These are phyloP conservation scores for Furnarius figulus DNA, from an alignment of 2,113 vertebrate genomes.

Conservation along the genomic window DNA sequence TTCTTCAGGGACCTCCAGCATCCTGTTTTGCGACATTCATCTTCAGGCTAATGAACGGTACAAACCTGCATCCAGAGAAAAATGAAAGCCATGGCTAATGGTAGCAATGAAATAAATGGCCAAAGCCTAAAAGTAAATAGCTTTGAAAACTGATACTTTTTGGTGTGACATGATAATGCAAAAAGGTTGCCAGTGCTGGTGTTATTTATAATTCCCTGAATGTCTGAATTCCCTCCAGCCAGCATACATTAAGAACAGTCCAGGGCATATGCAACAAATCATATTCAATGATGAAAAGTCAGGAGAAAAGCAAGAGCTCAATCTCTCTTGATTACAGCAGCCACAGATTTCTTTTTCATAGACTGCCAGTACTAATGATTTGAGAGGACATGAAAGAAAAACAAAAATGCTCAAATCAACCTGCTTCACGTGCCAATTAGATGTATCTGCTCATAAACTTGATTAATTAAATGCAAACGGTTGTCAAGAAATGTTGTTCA, in stretches of 20 bases:
- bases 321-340: conserved; percentile 37
- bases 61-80: not conserved
- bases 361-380: conserved; percentile 14
- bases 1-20: not conserved
- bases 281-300: conserved; percentile 17
- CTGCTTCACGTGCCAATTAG: not conserved
- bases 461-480: not conserved
- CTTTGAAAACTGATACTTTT: not conserved
- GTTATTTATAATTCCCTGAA: conserved; percentile 30
- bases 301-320: conserved; percentile 28
- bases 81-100: not conserved
- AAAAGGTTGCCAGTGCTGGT: not conserved
- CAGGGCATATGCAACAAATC: conserved; percentile 48
- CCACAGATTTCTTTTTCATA: conserved; percentile 35
- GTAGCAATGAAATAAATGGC: not conserved
- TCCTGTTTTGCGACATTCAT: not conserved
- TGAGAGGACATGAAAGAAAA: conserved; percentile 15
- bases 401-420: not conserved
- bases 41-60: not conserved
- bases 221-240: conserved; percentile 8
- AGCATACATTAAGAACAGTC: conserved; percentile 4
- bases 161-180: not conserved
- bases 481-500: not conserved
- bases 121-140: not conserved
- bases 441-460: not conserved